Base-by-base conservation (phyloP, 2,797 vertebrate genomes). In the Enteromius paludinosus region DNA sequence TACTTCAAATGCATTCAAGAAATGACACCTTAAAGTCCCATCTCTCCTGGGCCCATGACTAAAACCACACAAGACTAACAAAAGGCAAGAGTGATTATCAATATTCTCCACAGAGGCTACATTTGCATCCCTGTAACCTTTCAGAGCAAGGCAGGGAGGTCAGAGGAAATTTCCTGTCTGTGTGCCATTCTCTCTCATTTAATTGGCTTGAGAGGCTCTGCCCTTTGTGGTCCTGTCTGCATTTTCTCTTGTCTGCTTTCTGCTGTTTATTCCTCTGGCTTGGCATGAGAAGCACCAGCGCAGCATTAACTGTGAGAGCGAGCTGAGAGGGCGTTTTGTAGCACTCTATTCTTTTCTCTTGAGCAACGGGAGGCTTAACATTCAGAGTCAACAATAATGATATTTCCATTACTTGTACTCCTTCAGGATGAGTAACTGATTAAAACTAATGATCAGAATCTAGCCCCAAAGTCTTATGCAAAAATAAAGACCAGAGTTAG, bases 191-290 rank as follows among this genome's bases (percentile, higher is more conserved):
- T 73, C 66, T 49, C 66, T 78, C 38, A 45, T 87, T 90, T 92
- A 92, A 93, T 93, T 94, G 90, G 90, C 92, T 88, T 90, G 92
- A 91, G 92, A 90, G 72, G 91, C 90, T 88, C 87, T 88, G 90
- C 87, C 90, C 90, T 91, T 91, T 86, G 78, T 84, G 90, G 90
- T 89, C 84, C 88, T 87, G 87, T 77, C 2, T 86, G 82, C 79
- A 84, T 86, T 87, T 78, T 15, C 85, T 90, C 68, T 78, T 23
- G 74, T 82, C 75, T 70, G 23, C 47, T 56, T 70, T 79, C 33
- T 84, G 77, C 79, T 87, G 86, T 92, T 88, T 85, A 68, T 88
- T 90, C 65, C 10, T 61, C 84, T 85, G 81, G 85, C 85, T 87
- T 87, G 87, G 86, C 82, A 79, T 79, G 89, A 88, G 91, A 93